phyloP scores from a whole-genome alignment of 1,140 invertebrate species.

The Drosophila tristis region DNA sequence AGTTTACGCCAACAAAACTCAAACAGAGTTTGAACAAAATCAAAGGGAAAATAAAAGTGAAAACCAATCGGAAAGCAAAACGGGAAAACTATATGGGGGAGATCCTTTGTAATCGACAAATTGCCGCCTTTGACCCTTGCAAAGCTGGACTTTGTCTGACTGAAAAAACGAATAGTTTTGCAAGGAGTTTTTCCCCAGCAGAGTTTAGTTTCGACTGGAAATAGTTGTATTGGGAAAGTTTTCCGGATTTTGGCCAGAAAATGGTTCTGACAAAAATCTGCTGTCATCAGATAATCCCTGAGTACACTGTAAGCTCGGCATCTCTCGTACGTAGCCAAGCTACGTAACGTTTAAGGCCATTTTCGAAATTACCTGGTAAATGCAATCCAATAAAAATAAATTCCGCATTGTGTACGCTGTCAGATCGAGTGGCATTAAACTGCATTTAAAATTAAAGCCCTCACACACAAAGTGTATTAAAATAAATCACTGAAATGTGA shows the following conservation, averaged over 20 bases:
- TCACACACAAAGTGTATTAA: constrained; percentile 61
- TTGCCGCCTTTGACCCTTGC: constrained; percentile 58
- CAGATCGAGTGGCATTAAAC: constrained; percentile 72
- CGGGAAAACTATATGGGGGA: constrained; percentile 7
- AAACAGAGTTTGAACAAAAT: constrained; percentile 7
- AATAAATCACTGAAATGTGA: constrained; percentile 52
- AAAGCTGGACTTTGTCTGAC: neutral
- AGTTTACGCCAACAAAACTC: constrained; percentile 29
- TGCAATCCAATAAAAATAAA: constrained; percentile 59
- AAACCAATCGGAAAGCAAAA: constrained; percentile 11
- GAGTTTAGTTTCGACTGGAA: constrained; percentile 35
- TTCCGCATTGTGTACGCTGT: constrained; percentile 42
- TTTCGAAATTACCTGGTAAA: constrained; percentile 23
- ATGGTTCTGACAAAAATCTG: neutral
- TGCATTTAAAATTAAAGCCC: constrained; percentile 58
- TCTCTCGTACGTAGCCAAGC: neutral
- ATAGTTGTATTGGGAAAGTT: constrained; percentile 37
- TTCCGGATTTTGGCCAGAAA: neutral
- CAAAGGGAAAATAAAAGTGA: neutral
- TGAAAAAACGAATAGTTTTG: constrained; percentile 57
- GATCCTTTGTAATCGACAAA: constrained; percentile 60
- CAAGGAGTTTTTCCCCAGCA: constrained; percentile 24
- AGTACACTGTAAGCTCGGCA: neutral
- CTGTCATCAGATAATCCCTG: constrained; percentile 13
- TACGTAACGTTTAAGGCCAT: constrained; percentile 1